Evolutionary conservation across 1,140 invertebrate species (phyloP).

Genomic region (Sitodiplosis mosellana): DNA sequence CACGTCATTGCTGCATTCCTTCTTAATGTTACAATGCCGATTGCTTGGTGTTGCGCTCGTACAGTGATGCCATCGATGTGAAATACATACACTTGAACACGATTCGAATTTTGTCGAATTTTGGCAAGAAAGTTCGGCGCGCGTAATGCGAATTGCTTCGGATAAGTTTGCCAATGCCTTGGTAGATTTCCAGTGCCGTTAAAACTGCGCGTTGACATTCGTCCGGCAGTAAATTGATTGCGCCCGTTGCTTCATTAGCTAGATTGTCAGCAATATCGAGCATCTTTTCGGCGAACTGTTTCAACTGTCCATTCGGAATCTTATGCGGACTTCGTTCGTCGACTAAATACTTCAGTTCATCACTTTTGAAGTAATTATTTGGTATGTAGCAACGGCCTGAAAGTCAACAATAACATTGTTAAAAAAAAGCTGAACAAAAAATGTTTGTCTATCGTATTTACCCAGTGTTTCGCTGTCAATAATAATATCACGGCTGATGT

Average conservation of each 20-base stretch:
- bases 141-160: neutral
- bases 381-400: neutral
- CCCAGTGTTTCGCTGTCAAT: neutral
- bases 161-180: neutral
- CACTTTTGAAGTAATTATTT: neutral
- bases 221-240: neutral
- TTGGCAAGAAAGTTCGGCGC: neutral
- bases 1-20: no score
- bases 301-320: neutral
- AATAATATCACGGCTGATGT: neutral
- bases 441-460: no score
- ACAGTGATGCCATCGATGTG: no score
- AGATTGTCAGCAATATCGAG: neutral
- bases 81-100: no score
- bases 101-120: no score
- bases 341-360: neutral
- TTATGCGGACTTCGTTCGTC: neutral
- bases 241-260: neutral
- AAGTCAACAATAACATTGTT: no score
- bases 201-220: neutral
- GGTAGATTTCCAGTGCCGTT: neutral
- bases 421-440: no score
- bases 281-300: neutral
- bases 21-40: no score
- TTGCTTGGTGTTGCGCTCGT: no score